Base-by-base conservation (phyloP, 2,797 vertebrate genomes). In the Echiichthys vipera region DNA sequence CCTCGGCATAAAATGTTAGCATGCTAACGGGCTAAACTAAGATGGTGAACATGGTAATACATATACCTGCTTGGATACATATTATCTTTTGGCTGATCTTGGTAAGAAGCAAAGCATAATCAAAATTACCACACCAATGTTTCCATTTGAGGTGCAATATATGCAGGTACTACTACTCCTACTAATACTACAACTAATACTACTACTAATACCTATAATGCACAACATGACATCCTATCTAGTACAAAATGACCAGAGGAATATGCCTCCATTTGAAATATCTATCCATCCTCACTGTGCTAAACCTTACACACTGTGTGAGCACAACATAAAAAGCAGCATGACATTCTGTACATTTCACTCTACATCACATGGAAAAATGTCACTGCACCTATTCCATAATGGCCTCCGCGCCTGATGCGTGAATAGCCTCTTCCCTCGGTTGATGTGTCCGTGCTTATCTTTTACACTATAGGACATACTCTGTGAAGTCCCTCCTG, bases 401-500 rank as follows among this genome's bases (percentile, higher is more conserved):
- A 73, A 71, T 25, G 61, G 66, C 74, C 63, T 46, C 12, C 1
- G 7, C 37, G 63, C 43, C 56, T 63, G 58, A 43, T 5, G n/a
- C 20, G 7, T 74, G 51, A 65, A 65, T 15, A 66, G 75, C 40
- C 20, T 47, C 74, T 42, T 56, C 43, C 27, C 40, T 46, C 7
- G 12, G 61, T 17, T 51, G 39, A 45, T 15, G 50, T 71, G 49
- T 51, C 11, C 29, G 2, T 25, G 65, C 61, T 65, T 65, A 67
- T 78, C 20, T 61, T 65, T 45, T 45, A 69, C 62, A 61, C 71
- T 76, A 73, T 45, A 74, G 70, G 74, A 70, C 47, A 2, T 64
- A 46, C 36, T 71, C 69, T 46, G 43, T 65, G 49, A 77, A 70
- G 50, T 78, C 74, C 71, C 74, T 77, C 51, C 39, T 39, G 66